Percentiles rank a stretch among this genome's conserved stretches.
Evolutionary conservation across 2,888 invertebrate species (phyloP).

Genomic region (Diloba caeruleocephala): DNA sequence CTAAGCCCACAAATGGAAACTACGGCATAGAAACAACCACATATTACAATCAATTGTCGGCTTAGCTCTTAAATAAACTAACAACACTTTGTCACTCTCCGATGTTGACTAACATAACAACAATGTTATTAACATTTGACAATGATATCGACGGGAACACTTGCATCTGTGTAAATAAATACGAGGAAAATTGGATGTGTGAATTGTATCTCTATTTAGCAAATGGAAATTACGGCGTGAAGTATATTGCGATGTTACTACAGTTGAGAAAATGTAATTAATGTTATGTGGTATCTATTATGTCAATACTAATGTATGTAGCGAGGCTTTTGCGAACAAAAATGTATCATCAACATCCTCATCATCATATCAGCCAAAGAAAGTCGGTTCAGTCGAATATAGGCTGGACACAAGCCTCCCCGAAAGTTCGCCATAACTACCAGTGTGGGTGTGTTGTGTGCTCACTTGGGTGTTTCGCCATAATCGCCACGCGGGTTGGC

Average conservation of each 20-base stretch:
- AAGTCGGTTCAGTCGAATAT: too few relatives aligned
- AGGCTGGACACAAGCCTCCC: too few relatives aligned
- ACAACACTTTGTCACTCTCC: conserved; percentile 35
- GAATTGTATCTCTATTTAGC: neutral
- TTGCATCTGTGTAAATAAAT: conserved; percentile 42
- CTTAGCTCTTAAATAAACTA: conserved; percentile 31
- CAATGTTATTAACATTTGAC: conserved; percentile 32
- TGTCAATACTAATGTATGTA: too few relatives aligned
- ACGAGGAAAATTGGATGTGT: conserved; percentile 9
- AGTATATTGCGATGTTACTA: conserved; percentile 6
- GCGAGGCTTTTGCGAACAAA: too few relatives aligned
- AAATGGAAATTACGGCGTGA: conserved; percentile 9
- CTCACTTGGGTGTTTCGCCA: too few relatives aligned
- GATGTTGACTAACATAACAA: conserved; percentile 35
- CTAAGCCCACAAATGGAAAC: neutral
- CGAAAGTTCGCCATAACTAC: too few relatives aligned
- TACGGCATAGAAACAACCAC: neutral
- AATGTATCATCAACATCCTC: too few relatives aligned
- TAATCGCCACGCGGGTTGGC: too few relatives aligned
- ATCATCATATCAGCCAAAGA: too few relatives aligned
- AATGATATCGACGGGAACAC: conserved; percentile 31
- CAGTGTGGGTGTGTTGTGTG: too few relatives aligned
- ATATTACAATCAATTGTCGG: conserved; percentile 5
- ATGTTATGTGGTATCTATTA: too few relatives aligned
- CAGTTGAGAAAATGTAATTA: neutral